Conservation (phyloP, 2,113 vertebrate species). For the Steatornis caripensis region DNA sequence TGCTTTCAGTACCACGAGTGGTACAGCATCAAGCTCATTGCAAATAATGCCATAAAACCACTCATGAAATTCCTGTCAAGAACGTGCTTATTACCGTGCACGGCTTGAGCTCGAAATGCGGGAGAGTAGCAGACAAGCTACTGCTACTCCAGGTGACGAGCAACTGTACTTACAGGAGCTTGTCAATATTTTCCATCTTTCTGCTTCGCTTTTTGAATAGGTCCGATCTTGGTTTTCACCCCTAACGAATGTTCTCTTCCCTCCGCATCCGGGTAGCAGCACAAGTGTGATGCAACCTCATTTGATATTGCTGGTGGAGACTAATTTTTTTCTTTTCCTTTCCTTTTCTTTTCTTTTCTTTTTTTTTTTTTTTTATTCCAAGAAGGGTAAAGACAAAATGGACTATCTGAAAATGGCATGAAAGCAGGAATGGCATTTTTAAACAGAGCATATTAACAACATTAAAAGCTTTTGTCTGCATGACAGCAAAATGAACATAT, state of each 20-base stretch:
- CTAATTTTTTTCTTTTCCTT: background rate
- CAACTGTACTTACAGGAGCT: background rate
- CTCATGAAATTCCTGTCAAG: background rate
- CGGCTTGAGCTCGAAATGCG: background rate
- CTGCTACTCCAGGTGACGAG: background rate
- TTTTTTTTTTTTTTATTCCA: constrained; percentile 32
- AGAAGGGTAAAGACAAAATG: constrained; percentile 76
- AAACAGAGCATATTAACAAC: constrained; percentile 82
- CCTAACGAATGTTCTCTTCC: background rate
- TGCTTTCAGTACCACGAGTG: background rate
- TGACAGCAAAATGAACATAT: constrained; percentile 87
- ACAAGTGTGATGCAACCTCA: background rate
- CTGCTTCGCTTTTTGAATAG: constrained; percentile 20
- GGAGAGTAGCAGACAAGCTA: background rate
- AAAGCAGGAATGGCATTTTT: constrained; percentile 82
- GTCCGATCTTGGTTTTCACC: constrained; percentile 14
- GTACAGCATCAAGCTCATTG: background rate
- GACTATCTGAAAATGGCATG: constrained; percentile 79
- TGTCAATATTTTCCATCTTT: constrained; percentile 38
- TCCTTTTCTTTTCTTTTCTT: background rate
- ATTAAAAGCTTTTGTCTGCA: constrained; percentile 86
- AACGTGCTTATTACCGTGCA: accelerated
- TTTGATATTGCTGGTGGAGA: constrained; percentile 40
- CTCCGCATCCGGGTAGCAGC: background rate
- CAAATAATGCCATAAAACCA: background rate